Evolutionary conservation across 2,797 vertebrate genomes (phyloP).

Genomic region (Eidolon dupreanum): DNA sequence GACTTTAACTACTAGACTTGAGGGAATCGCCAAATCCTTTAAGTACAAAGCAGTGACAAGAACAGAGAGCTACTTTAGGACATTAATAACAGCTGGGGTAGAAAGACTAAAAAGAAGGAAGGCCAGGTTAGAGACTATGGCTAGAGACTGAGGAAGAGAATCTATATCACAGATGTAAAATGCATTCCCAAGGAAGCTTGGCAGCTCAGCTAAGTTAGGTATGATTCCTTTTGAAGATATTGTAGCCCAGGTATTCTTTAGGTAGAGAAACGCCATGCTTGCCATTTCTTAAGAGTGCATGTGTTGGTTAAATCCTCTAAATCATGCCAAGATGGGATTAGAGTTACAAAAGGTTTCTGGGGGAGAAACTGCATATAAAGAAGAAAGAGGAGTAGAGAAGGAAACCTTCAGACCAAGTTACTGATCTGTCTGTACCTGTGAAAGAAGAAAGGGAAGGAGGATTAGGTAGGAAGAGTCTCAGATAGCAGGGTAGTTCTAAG

Average conservation of each 20-base stretch:
- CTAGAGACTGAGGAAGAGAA: not conserved
- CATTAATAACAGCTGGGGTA: not conserved
- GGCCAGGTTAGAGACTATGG: not conserved
- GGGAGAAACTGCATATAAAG: not conserved
- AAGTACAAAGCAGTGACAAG: not conserved
- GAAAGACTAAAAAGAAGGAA: not conserved
- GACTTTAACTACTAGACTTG: not conserved
- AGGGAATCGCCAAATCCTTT: not conserved
- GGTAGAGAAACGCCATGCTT: not conserved
- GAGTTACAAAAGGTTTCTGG: not conserved
- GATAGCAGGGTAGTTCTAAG: not conserved
- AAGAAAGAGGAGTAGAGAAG: not conserved
- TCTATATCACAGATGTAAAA: not conserved
- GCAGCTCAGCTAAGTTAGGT: not conserved
- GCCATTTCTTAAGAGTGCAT: not conserved
- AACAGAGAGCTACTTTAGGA: not conserved
- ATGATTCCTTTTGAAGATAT: not conserved
- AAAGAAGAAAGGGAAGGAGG: not conserved
- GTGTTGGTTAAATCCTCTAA: not conserved
- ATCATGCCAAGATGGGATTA: not conserved
- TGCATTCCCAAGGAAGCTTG: not conserved
- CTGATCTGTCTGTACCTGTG: not conserved
- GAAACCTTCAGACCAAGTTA: not conserved
- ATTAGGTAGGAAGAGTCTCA: not conserved
- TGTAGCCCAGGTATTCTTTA: not conserved